A percentile compares a stretch with the other conserved stretches of the same genome.
These are phyloP conservation scores for Plebejus melissa DNA, from an alignment of 2,888 invertebrate species.

Conservation along the genomic window DNA sequence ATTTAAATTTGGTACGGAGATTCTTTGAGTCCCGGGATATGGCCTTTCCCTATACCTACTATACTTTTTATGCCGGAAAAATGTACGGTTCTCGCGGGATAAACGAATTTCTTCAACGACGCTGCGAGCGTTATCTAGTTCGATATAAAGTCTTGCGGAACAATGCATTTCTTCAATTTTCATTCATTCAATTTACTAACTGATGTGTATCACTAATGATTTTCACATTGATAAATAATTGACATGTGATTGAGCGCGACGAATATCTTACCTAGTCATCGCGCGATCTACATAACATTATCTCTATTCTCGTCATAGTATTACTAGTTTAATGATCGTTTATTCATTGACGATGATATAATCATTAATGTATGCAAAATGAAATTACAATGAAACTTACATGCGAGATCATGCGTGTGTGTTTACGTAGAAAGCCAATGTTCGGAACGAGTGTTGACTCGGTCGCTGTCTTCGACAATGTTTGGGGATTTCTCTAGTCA, in stretches of 20 bases:
- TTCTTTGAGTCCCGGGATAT: too few species aligned
- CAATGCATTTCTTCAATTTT: not conserved
- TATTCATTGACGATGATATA: not conserved
- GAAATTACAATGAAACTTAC: not conserved
- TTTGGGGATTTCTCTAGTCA: not conserved
- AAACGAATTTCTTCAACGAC: too few species aligned
- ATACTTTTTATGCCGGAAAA: too few species aligned
- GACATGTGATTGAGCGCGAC: not conserved
- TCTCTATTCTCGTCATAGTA: not conserved
- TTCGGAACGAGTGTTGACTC: not conserved
- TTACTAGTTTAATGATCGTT: not conserved
- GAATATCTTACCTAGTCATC: not conserved
- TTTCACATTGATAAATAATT: conserved; percentile 1
- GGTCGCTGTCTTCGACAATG: not conserved
- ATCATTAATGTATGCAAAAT: conserved; percentile 6
- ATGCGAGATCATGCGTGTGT: not conserved
- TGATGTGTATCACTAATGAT: not conserved
- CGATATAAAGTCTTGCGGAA: not conserved
- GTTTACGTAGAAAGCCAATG: not conserved
- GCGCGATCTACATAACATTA: too few species aligned
- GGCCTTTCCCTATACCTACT: too few species aligned
- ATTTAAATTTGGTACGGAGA: too few species aligned
- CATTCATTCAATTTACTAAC: not conserved
- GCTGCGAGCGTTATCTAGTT: too few species aligned
- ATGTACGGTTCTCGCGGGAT: too few species aligned